Percentiles rank a stretch among this genome's conserved stretches.
Conservation (phyloP, 2,113 vertebrate species). For the Nycticryphes semicollaris region DNA sequence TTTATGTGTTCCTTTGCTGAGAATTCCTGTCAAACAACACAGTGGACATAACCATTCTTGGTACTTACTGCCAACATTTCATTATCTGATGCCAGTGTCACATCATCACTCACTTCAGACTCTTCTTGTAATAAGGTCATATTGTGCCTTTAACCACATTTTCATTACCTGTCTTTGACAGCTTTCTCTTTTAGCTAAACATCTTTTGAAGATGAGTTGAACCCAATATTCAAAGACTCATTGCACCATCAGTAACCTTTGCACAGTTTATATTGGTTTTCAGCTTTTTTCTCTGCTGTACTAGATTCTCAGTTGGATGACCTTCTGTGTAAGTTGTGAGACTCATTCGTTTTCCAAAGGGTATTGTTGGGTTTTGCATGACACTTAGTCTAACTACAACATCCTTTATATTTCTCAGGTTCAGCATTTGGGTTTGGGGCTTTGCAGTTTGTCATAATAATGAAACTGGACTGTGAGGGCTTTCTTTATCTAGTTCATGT, state of each 20-base stretch:
- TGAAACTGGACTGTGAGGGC: background rate
- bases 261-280: background rate
- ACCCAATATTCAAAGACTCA: background rate
- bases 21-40: background rate
- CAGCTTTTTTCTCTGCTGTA: background rate
- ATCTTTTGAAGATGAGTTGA: background rate
- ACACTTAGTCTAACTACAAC: background rate
- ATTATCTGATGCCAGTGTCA: constrained; percentile 12
- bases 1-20: constrained; percentile 20
- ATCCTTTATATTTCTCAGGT: background rate
- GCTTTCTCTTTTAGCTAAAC: constrained; percentile 30
- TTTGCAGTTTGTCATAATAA: background rate
- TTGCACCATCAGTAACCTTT: constrained; percentile 6
- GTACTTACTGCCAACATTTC: constrained; percentile 10
- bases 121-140: background rate
- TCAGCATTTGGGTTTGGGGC: background rate
- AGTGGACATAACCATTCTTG: background rate
- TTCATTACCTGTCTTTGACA: constrained; percentile 34
- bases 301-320: background rate
- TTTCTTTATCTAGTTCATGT: background rate
- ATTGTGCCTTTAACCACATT: background rate
- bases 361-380: background rate
- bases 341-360: background rate
- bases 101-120: constrained; percentile 36
- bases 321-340: background rate